Conservation (phyloP, 2,888 invertebrate genomes). For the Hirtodrosophila duncani region DNA sequence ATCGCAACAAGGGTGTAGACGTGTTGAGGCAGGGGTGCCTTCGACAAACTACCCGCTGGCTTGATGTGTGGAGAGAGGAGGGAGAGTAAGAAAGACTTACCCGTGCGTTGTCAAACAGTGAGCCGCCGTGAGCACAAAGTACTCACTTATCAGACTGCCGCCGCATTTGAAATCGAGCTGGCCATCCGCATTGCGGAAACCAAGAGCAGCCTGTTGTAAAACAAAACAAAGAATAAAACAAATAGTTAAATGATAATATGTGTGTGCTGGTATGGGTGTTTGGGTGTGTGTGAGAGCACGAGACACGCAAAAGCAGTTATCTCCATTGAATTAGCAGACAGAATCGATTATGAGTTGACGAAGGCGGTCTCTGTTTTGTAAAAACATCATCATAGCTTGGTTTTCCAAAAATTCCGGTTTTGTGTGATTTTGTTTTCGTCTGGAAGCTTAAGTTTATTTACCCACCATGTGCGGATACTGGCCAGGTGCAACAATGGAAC, state of each 20-base stretch:
- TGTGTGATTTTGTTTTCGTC: conserved; percentile 14
- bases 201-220: conserved; percentile 63
- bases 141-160: conserved; percentile 65
- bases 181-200: conserved; percentile 48
- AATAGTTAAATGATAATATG: background rate
- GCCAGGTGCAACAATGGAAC: conserved; percentile 66
- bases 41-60: too few relatives aligned
- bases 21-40: too few relatives aligned
- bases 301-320: conserved; percentile 22
- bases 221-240: background rate
- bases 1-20: too few relatives aligned
- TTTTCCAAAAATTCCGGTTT: conserved; percentile 34
- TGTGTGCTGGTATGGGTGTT: background rate
- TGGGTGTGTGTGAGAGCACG: too few relatives aligned
- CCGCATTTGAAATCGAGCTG: conserved; percentile 70
- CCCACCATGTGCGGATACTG: conserved; percentile 74
- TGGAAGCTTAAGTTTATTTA: conserved; percentile 3
- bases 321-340: background rate
- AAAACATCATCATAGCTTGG: conserved; percentile 8
- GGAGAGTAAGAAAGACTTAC: conserved; percentile 40
- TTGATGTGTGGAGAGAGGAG: background rate
- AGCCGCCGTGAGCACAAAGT: conserved; percentile 70
- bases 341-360: conserved; percentile 7
- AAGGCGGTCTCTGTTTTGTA: conserved; percentile 8
- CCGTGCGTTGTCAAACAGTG: conserved; percentile 66